phyloP scores from a whole-genome alignment of 2,113 vertebrate genomes.

The Dasypus novemcinctus region DNA sequence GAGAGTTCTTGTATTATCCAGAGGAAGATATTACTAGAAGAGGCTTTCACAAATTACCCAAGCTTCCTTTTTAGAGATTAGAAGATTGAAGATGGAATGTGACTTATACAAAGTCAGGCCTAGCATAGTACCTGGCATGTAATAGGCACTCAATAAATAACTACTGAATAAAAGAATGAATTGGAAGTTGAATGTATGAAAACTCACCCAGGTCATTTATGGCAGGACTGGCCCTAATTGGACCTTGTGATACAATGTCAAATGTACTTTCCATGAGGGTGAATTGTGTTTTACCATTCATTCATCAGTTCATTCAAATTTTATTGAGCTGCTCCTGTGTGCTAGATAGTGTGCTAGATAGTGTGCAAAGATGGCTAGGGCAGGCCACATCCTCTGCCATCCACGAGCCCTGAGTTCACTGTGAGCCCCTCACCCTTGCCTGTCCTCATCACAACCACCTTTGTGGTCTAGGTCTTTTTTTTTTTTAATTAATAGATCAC shows the following conservation, averaged over 20 bases:
- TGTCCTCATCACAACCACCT: neutral
- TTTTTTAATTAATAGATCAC: no score
- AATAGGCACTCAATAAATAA: slow-evolving; percentile 38
- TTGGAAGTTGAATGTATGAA: slow-evolving; percentile 1
- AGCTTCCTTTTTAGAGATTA: slow-evolving; percentile 21
- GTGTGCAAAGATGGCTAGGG: neutral
- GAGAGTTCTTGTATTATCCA: neutral
- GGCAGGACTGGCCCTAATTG: neutral
- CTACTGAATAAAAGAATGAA: neutral
- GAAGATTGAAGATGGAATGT: neutral
- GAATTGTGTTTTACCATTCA: neutral
- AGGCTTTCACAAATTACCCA: neutral
- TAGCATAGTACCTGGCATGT: neutral
- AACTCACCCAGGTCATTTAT: neutral
- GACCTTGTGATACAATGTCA: neutral
- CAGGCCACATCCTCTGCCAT: neutral
- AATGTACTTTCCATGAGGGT: neutral
- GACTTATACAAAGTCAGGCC: neutral
- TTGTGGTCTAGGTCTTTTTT: neutral
- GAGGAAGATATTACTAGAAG: slow-evolving; percentile 23
- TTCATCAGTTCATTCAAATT: neutral
- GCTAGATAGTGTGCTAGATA: neutral
- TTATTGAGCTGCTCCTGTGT: neutral
- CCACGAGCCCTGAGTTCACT: neutral
- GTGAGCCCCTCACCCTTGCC: neutral